Evolutionary conservation across 2,888 invertebrate species (phyloP), one percentile per base, ranked within the genome.

Genomic region (Nomada fabriciana): DNA sequence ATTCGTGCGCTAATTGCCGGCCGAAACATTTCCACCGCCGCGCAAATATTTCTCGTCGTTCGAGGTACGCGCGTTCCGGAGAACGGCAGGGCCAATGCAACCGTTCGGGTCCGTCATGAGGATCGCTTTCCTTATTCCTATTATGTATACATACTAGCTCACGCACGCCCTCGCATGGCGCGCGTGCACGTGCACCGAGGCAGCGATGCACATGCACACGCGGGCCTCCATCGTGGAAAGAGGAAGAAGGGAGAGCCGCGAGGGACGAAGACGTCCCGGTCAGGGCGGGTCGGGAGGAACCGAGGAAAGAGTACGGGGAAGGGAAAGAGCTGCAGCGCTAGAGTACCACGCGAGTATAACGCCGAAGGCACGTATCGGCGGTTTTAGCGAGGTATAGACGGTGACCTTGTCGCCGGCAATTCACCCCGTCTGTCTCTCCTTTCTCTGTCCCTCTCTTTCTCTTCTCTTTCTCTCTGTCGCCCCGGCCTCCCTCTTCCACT

Each of bases 81-180:
- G 25, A n/a, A 15, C 20, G 4, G 50, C 13, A 1, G 29, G 15
- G 7, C 20, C 20, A 15, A 57, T 25, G 11, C 36, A 1, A 63
- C 43, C 50, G 59, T 50, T 47, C n/a, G 53, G 13, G 61, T 76
- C 53, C 76, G 80, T 80, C 82, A 81, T 82, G 88, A 89, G 91
- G 88, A 90, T 91, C 91, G 86, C 89, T 92, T 92, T 90, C 89
- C 90, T 91, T 88, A 88, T 92, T 91, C 88, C 90, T 89, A 90
- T 91, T 91, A 90, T 25, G 25, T 2, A 25, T 36, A 36, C 36
- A 36, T 90, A 89, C 88, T 82, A 89, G 83, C 86, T 82, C 83
- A 71, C 81, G 84, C 83, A 83, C 83, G 61, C 83, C 74, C 82
- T 76, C 85, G 55, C 72, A 61, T 43, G 63, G 75, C 69, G 63